Conservation (phyloP, 2,888 invertebrate species). For the Folsomia candida region DNA sequence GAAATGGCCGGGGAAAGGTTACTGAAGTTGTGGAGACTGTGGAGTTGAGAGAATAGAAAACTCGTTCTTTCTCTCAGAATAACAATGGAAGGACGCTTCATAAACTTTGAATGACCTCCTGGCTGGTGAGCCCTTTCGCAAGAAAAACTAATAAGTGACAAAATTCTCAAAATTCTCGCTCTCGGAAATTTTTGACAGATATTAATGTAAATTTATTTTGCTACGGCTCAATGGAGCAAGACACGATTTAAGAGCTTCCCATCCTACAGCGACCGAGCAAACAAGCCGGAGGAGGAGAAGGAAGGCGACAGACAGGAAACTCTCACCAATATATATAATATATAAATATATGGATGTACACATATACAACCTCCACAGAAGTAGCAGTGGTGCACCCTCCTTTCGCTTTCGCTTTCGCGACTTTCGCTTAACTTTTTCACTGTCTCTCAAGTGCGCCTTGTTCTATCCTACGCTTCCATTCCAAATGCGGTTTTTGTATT, state of each 20-base stretch:
- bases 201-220: constrained; percentile 49
- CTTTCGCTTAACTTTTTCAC: not conserved
- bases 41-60: not conserved
- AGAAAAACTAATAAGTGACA: constrained; percentile 47
- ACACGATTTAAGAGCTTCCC: constrained; percentile 44
- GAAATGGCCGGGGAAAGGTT: not conserved
- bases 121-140: constrained; percentile 28
- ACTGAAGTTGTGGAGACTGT: not conserved
- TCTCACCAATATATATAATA: not conserved
- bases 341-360: too few relatives aligned
- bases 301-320: not conserved
- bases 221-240: constrained; percentile 46
- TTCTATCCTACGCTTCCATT: too few relatives aligned
- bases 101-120: constrained; percentile 45
- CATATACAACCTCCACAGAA: too few relatives aligned
- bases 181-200: constrained; percentile 43
- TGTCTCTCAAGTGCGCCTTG: not conserved
- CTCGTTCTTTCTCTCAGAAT: constrained; percentile 7
- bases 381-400: too few relatives aligned
- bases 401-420: too few relatives aligned
- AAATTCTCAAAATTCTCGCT: constrained; percentile 46
- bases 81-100: constrained; percentile 40
- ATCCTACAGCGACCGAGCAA: too few relatives aligned
- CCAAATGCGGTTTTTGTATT: not conserved
- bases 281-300: not conserved